These are phyloP conservation scores for Albula glossodonta DNA, from an alignment of 2,113 vertebrate genomes.

Conservation along the genomic window DNA sequence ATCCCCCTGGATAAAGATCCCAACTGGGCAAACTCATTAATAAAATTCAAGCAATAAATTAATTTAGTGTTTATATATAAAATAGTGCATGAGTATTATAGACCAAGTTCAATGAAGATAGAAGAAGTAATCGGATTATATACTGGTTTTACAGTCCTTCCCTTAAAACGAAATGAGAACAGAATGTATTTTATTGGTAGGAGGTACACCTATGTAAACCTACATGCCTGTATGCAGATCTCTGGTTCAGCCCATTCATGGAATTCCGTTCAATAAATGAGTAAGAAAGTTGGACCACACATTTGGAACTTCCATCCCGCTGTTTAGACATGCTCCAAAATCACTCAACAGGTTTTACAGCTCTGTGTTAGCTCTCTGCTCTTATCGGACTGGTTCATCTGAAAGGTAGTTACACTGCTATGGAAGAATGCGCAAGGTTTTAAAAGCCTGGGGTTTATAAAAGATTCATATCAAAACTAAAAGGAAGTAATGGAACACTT, in stretches of 20 bases:
- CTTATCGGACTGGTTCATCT: background rate
- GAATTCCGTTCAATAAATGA: background rate
- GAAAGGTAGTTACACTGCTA: constrained; percentile 1
- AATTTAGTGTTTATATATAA: background rate
- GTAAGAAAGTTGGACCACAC: background rate
- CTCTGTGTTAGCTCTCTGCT: background rate
- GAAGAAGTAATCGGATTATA: background rate
- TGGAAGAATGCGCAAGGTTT: background rate
- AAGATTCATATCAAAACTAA: constrained; percentile 27
- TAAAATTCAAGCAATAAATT: background rate
- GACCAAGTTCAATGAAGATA: background rate
- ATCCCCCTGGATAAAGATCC: background rate
- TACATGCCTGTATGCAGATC: background rate
- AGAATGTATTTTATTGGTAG: background rate
- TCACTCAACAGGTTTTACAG: constrained; percentile 24
- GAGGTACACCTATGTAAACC: background rate
- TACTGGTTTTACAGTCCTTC: background rate
- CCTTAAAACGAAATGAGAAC: background rate
- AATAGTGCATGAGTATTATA: background rate
- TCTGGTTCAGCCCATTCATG: background rate
- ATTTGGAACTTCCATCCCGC: background rate
- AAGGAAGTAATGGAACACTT: background rate
- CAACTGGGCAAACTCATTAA: background rate
- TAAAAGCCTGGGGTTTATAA: constrained; percentile 27
- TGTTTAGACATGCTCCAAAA: background rate